These are phyloP conservation scores for Andrena hattorfiana DNA, from an alignment of 2,888 invertebrate genomes.

Conservation along the genomic window DNA sequence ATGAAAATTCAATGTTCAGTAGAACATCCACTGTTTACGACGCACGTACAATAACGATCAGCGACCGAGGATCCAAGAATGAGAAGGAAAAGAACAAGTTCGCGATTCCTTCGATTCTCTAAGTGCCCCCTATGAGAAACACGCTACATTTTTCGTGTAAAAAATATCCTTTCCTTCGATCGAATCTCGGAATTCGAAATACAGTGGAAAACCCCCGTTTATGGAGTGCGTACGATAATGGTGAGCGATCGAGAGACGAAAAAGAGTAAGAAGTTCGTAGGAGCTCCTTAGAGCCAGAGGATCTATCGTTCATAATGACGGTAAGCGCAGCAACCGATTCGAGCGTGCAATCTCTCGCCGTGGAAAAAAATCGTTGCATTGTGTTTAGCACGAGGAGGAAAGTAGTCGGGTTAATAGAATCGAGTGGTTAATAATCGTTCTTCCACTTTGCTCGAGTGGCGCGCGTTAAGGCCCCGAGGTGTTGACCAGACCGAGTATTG, in stretches of 20 bases:
- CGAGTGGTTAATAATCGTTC: conserved; percentile 72
- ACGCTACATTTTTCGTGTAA: not conserved
- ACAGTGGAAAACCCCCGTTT: not conserved
- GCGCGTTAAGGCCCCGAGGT: conserved; percentile 71
- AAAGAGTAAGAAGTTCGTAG: conserved; percentile 11
- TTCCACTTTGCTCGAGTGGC: conserved; percentile 67
- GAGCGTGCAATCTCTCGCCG: conserved; percentile 43
- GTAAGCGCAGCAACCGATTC: conserved; percentile 40
- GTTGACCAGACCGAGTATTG: conserved; percentile 73
- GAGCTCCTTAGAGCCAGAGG: not conserved
- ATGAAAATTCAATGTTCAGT: not conserved
- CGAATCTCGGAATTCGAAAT: not conserved
- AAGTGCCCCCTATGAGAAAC: too few relatives aligned
- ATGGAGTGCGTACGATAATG: conserved; percentile 16
- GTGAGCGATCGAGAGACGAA: not conserved
- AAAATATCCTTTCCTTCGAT: not conserved
- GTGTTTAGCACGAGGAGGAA: conserved; percentile 55
- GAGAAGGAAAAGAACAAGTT: too few relatives aligned
- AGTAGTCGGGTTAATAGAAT: conserved; percentile 66
- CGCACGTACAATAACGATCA: not conserved
- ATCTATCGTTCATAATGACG: conserved; percentile 37
- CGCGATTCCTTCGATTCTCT: too few relatives aligned
- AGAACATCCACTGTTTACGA: not conserved
- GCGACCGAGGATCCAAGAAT: too few relatives aligned
- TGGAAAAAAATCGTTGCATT: conserved; percentile 38